Conservation (phyloP, 2,113 vertebrate genomes). For the Uropsilus gracilis region DNA sequence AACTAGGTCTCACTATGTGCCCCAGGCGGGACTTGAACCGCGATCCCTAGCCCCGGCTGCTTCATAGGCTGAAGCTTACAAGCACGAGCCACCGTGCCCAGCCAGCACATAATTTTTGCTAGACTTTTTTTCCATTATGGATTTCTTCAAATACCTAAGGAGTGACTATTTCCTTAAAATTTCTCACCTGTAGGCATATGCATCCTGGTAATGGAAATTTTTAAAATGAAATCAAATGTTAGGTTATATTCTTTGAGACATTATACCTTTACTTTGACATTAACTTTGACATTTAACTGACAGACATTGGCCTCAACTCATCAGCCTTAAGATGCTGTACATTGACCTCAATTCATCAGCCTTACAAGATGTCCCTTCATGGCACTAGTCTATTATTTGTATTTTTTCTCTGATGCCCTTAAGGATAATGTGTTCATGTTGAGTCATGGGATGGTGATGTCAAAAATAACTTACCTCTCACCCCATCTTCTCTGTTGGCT, state of each 20-base stretch:
- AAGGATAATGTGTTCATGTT: neutral
- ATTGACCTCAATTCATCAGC: neutral
- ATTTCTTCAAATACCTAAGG: constrained; percentile 43
- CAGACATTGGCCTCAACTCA: neutral
- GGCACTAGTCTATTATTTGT: neutral
- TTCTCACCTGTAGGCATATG: neutral
- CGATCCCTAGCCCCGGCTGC: too few relatives aligned
- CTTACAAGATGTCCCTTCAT: neutral
- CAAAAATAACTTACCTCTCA: constrained; percentile 28
- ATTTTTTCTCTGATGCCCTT: neutral
- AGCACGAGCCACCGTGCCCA: too few relatives aligned
- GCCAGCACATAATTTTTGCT: constrained; percentile 30
- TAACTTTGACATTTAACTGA: neutral
- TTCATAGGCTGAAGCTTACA: too few relatives aligned
- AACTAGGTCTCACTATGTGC: too few relatives aligned
- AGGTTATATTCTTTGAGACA: neutral
- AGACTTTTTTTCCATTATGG: neutral
- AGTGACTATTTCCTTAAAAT: neutral
- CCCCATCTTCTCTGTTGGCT: neutral
- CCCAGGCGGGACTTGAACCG: too few relatives aligned
- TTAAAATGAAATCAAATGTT: neutral
- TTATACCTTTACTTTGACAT: constrained; percentile 20
- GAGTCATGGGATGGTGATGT: constrained; percentile 28
- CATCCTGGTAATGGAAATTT: constrained; percentile 16
- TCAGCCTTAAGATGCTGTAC: neutral